Evolutionary conservation across 2,888 invertebrate genomes (phyloP).

Genomic region (Oscheius sp.): DNA sequence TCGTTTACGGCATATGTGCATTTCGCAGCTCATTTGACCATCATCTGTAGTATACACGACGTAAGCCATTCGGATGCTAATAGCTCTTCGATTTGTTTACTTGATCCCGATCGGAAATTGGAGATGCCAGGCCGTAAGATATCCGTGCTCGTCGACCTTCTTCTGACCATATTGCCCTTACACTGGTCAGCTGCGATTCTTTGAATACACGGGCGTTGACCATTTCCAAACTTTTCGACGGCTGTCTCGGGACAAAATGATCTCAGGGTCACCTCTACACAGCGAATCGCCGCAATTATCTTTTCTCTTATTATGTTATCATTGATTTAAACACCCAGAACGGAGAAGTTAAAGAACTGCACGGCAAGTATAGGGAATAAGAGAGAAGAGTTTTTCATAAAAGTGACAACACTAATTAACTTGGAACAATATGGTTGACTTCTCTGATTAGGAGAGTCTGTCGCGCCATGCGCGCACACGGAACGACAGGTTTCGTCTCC

Average conservation of each 20-base stretch:
- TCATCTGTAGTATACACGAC: neutral
- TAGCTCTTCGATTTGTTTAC: slow-evolving; percentile 4
- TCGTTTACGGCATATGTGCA: slow-evolving; percentile 14
- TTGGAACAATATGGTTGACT: slow-evolving; percentile 17
- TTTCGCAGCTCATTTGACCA: slow-evolving; percentile 16
- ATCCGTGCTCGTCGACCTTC: slow-evolving; percentile 13
- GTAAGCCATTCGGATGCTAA: no score
- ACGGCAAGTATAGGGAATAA: no score
- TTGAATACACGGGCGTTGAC: slow-evolving; percentile 12
- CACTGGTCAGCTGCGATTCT: slow-evolving; percentile 5
- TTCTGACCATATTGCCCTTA: slow-evolving; percentile 26
- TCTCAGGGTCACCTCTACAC: slow-evolving; percentile 36
- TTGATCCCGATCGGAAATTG: slow-evolving; percentile 23
- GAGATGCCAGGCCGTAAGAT: slow-evolving; percentile 21
- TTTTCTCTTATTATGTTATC: slow-evolving; percentile 19
- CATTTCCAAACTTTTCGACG: slow-evolving; percentile 19
- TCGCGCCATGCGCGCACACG: slow-evolving; percentile 29
- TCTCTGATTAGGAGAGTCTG: slow-evolving; percentile 20
- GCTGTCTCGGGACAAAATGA: slow-evolving; percentile 31
- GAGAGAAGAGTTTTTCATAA: no score
- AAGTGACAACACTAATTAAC: slow-evolving; percentile 11
- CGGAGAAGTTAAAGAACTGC: no score
- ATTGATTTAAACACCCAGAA: no score
- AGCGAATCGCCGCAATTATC: slow-evolving; percentile 33
- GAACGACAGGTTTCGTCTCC: slow-evolving; percentile 32